Conservation (phyloP, 2,888 invertebrate species). For the Ephialtes manifestator region DNA sequence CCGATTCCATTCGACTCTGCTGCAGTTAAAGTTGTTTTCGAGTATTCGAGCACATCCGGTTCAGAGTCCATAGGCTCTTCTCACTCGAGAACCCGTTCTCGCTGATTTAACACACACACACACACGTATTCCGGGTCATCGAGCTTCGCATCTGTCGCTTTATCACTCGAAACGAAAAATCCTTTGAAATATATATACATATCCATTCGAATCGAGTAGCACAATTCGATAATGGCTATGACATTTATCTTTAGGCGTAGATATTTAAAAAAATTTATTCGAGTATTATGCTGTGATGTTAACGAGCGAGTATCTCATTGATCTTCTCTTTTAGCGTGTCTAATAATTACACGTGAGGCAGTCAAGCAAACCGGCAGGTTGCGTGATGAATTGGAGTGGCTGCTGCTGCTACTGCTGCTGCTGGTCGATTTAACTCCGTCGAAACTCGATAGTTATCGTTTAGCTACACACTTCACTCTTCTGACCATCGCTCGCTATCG, state of each 20-base stretch:
- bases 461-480: background rate
- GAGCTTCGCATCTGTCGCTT: conserved; percentile 36
- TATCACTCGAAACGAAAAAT: background rate
- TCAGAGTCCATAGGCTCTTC: conserved; percentile 11
- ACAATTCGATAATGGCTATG: background rate
- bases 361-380: background rate
- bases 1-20: background rate
- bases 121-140: conserved; percentile 26
- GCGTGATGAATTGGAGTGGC: background rate
- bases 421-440: background rate
- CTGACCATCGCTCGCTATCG: background rate
- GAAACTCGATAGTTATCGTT: conserved; percentile 22
- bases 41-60: conserved; percentile 31
- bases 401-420: no score
- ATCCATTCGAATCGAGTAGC: conserved; percentile 17
- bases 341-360: background rate
- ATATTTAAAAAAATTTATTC: background rate
- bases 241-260: background rate
- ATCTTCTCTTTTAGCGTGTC: background rate
- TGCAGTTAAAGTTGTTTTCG: background rate
- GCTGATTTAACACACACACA: background rate
- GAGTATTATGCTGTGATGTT: background rate
- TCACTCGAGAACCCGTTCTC: conserved; percentile 49
- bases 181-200: conserved; percentile 23
- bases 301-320: background rate